These are phyloP conservation scores for Drosophila nr. fundita DNA, from an alignment of 2,888 invertebrate species.

Conservation along the genomic window DNA sequence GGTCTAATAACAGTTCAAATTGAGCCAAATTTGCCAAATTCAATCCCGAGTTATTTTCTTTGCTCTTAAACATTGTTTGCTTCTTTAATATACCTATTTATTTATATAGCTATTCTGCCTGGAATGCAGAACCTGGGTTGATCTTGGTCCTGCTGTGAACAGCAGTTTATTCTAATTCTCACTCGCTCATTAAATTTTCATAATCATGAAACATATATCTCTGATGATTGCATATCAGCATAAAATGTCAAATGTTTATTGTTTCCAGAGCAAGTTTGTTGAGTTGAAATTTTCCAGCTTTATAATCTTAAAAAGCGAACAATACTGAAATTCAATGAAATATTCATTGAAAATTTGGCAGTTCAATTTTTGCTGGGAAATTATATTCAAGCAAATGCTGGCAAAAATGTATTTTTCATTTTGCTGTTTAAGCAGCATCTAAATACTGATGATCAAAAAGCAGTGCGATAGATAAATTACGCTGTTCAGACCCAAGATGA, in stretches of 20 bases:
- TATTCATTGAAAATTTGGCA: neutral
- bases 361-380: neutral
- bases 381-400: neutral
- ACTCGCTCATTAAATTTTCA: neutral
- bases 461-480: neutral
- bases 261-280: neutral
- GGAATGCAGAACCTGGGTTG: neutral
- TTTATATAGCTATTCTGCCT: neutral
- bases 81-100: neutral
- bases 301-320: neutral
- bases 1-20: neutral
- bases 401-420: neutral
- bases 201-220: neutral
- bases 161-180: neutral
- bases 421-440: neutral
- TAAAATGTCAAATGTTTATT: neutral
- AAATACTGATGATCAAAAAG: neutral
- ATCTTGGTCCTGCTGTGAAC: neutral
- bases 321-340: neutral
- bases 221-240: neutral
- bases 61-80: neutral
- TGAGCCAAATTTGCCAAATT: neutral
- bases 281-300: neutral
- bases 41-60: neutral
- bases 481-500: neutral